Evolutionary conservation across 2,113 vertebrate species (phyloP).

Genomic region (Ophthalmolycus amberensis): DNA sequence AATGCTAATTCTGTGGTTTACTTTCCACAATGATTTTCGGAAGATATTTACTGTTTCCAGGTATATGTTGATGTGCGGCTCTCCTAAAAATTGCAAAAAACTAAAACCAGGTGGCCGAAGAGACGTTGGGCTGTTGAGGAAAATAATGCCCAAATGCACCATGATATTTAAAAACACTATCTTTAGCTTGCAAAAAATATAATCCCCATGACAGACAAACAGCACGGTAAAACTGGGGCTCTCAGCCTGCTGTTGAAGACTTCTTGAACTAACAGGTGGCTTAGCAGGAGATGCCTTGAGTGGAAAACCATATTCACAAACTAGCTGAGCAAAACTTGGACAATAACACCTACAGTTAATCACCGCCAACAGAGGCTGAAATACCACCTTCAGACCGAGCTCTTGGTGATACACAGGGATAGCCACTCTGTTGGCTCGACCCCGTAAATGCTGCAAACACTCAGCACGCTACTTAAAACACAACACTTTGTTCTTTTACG

Average conservation of each 20-base stretch:
- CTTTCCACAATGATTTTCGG: not conserved
- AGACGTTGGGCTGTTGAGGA: not conserved
- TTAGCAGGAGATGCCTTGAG: constrained; percentile 11
- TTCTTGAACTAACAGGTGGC: not conserved
- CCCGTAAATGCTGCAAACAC: not conserved
- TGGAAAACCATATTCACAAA: constrained; percentile 23
- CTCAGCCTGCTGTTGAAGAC: constrained; percentile 5
- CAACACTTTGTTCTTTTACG: not conserved
- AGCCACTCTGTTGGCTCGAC: not conserved
- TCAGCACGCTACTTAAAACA: not conserved
- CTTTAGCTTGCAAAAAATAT: not conserved
- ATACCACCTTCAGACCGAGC: constrained; percentile 8
- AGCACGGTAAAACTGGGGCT: not conserved
- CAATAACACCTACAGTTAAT: constrained; percentile 20
- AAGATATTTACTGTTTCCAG: not conserved
- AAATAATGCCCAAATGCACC: not conserved
- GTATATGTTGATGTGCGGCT: constrained; percentile 1
- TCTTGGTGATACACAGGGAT: not conserved
- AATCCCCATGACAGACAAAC: not conserved
- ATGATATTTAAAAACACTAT: not conserved
- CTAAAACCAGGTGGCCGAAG: not conserved
- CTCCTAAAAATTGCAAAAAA: not conserved
- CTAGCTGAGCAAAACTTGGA: constrained; percentile 10
- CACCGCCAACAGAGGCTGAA: constrained; percentile 1
- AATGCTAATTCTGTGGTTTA: constrained; percentile 10